Percentiles rank a stretch among this genome's conserved stretches.
Conservation (phyloP, 2,113 vertebrate genomes). For the Protobothrops flavoviridis region DNA sequence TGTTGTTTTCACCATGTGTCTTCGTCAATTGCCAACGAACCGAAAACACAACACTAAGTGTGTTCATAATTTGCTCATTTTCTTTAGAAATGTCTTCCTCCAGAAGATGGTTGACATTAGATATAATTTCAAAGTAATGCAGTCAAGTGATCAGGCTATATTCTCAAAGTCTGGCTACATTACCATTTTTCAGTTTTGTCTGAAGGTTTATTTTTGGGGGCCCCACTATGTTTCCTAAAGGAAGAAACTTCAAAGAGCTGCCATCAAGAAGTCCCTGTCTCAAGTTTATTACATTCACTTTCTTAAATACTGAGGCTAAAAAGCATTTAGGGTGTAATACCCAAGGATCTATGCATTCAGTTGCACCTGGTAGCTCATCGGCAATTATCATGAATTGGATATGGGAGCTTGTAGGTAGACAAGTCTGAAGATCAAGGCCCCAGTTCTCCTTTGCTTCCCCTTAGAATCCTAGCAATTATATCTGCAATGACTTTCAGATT, state of each 20-base stretch:
- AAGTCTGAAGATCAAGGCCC: not conserved
- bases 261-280: not conserved
- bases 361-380: not conserved
- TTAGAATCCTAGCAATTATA: not conserved
- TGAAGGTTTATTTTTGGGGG: not conserved
- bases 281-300: not conserved
- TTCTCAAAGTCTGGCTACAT: not conserved
- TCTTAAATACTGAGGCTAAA: not conserved
- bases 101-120: not conserved
- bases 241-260: not conserved
- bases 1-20: too few species aligned
- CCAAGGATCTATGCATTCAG: not conserved
- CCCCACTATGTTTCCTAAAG: not conserved
- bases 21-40: too few species aligned
- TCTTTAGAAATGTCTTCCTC: not conserved
- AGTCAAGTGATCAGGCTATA: not conserved
- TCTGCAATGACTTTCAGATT: not conserved
- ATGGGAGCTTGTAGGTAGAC: not conserved
- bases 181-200: not conserved
- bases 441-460: not conserved
- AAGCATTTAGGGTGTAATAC: not conserved
- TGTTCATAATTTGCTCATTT: not conserved
- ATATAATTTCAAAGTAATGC: not conserved
- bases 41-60: not conserved
- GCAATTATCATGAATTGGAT: not conserved